These are phyloP conservation scores for Peromyscus aztecus DNA, from an alignment of 2,797 vertebrate genomes.

Conservation along the genomic window DNA sequence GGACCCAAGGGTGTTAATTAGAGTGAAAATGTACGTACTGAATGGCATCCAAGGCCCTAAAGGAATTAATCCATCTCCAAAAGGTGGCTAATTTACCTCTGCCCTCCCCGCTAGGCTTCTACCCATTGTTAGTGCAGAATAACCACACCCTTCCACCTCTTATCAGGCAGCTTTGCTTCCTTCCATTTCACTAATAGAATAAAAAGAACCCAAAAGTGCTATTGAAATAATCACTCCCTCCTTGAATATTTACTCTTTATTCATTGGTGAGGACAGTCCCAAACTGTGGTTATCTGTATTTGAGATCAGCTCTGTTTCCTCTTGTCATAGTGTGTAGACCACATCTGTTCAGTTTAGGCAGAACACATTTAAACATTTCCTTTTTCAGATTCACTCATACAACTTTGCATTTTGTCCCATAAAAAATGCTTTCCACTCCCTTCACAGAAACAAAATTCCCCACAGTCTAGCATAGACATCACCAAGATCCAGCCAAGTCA, in stretches of 20 bases:
- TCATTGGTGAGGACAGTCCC: background rate
- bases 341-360: background rate
- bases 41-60: constrained; percentile 46
- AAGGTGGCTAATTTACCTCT: constrained; percentile 56
- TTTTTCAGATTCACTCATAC: background rate
- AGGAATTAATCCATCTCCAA: constrained; percentile 53
- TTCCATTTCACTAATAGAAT: constrained; percentile 35
- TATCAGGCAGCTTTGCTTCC: background rate
- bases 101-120: background rate
- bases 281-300: background rate
- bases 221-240: constrained; percentile 11
- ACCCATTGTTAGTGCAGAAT: constrained; percentile 27
- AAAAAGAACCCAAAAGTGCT: background rate
- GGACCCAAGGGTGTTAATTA: constrained; percentile 71
- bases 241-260: constrained; percentile 39
- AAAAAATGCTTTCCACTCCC: background rate
- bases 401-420: background rate
- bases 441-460: background rate
- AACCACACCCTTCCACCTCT: background rate
- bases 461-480: background rate
- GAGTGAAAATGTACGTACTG: constrained; percentile 18
- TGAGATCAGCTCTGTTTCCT: background rate
- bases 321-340: background rate
- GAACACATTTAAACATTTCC: background rate
- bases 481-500: background rate